phyloP scores from a whole-genome alignment of 37 sponge, comb jelly and placozoan species.

The Chondrilla cf. caribensis region DNA sequence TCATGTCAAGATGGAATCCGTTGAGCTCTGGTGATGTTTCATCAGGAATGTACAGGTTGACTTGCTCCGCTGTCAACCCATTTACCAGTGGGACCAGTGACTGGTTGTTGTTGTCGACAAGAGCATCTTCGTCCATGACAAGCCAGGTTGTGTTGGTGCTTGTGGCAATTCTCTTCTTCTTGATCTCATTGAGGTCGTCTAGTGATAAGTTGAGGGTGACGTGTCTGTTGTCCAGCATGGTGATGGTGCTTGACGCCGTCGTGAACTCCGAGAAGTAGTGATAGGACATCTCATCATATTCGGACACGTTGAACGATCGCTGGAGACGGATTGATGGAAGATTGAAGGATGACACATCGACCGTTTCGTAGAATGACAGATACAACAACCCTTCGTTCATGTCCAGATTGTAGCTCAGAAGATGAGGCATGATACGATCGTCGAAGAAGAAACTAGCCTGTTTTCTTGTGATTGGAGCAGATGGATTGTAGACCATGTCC shows the following conservation, averaged over 20 bases:
- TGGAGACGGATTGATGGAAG: constrained; percentile 64
- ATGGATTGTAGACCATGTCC: constrained; percentile 87
- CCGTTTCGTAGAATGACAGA: constrained; percentile 84
- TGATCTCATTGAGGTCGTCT: constrained; percentile 85
- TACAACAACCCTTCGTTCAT: constrained; percentile 71
- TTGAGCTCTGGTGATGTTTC: constrained; percentile 59
- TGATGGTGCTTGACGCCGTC: constrained; percentile 44
- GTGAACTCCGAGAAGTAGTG: constrained; percentile 52
- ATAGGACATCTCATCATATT: constrained; percentile 42
- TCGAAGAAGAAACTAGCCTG: constrained; percentile 50
- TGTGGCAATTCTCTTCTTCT: constrained; percentile 70
- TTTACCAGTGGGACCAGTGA: constrained; percentile 76
- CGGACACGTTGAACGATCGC: constrained; percentile 54
- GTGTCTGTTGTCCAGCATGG: constrained; percentile 75
- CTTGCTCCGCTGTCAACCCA: constrained; percentile 51
- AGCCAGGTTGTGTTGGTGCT: constrained; percentile 69
- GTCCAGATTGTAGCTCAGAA: constrained; percentile 71
- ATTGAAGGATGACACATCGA: constrained; percentile 72
- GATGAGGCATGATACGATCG: constrained; percentile 60
- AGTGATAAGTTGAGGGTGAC: constrained; percentile 64
- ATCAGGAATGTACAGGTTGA: constrained; percentile 59
- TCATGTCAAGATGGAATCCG: constrained; percentile 52
- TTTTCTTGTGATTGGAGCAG: constrained; percentile 35
- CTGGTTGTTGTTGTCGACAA: constrained; percentile 70
- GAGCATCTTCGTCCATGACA: constrained; percentile 55